A percentile compares a stretch with the other conserved stretches of the same genome.
Conservation (phyloP, 2,113 vertebrate genomes). For the Myrmophylax atrothorax region DNA sequence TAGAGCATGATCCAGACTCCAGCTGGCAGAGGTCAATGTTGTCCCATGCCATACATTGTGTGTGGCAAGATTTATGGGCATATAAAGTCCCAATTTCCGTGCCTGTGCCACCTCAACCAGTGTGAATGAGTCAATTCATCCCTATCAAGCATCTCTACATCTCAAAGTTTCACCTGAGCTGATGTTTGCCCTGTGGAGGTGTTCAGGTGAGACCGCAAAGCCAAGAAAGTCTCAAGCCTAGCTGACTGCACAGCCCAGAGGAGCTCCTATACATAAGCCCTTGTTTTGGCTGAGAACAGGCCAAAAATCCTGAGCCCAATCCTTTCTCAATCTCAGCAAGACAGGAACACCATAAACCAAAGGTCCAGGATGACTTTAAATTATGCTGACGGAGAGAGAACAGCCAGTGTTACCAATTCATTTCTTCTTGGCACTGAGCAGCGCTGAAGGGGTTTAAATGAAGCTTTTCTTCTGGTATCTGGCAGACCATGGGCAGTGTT, state of each 20-base stretch:
- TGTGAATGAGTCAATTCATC: not conserved
- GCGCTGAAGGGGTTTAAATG: not conserved
- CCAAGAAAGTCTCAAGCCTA: not conserved
- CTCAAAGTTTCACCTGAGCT: not conserved
- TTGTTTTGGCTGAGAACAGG: not conserved
- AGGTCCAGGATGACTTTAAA: not conserved
- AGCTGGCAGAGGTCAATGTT: not conserved
- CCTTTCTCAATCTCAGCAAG: not conserved
- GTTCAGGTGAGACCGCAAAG: not conserved
- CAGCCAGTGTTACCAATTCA: not conserved
- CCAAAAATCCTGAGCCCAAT: not conserved
- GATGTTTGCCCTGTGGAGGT: not conserved
- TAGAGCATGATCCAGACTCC: not conserved
- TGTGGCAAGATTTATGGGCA: rapidly evolving
- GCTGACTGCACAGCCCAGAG: not conserved
- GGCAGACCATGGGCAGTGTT: not conserved
- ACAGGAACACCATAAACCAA: not conserved
- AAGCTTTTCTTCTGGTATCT: not conserved
- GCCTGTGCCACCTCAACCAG: not conserved
- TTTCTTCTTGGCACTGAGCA: not conserved
- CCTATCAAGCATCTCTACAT: not conserved
- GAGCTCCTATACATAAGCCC: not conserved
- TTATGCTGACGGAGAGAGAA: not conserved
- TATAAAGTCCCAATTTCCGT: not conserved
- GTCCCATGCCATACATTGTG: rapidly evolving